Conservation (phyloP, 1,140 invertebrate species). For the Cydia pomonella region DNA sequence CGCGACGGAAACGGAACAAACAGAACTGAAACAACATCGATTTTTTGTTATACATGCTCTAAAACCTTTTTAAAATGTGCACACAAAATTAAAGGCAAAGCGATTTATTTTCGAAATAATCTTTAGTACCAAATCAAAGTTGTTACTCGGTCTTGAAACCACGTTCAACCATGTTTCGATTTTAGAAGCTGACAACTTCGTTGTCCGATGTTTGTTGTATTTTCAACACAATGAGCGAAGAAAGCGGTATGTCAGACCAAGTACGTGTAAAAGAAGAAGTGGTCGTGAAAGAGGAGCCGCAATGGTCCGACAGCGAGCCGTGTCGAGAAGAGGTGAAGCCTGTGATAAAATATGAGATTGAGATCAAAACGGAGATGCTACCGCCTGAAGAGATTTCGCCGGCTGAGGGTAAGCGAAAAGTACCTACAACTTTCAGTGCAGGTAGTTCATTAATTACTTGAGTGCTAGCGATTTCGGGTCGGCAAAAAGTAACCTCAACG, state of each 20-base stretch:
- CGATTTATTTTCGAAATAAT: not conserved
- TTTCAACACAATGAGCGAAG: not conserved
- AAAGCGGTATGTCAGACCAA: not conserved
- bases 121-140: too few species aligned
- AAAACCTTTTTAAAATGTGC: too few species aligned
- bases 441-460: too few species aligned
- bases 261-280: not conserved
- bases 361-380: not conserved
- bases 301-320: not conserved
- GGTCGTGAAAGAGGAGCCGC: not conserved
- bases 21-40: not conserved
- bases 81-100: not conserved
- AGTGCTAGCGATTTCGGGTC: too few species aligned
- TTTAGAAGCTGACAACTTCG: not conserved
- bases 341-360: not conserved
- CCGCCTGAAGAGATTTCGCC: not conserved
- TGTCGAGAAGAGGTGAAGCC: not conserved
- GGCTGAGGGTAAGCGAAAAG: not conserved
- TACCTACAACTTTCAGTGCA: not conserved
- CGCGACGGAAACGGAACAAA: too few species aligned
- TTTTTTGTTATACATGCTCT: not conserved
- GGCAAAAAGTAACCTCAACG: too few species aligned
- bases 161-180: not conserved
- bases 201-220: not conserved
- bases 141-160: too few species aligned